Percentiles rank a stretch among this genome's conserved stretches.
Conservation (phyloP, 2,797 vertebrate species). For the Muraenolepis orangiensis region DNA sequence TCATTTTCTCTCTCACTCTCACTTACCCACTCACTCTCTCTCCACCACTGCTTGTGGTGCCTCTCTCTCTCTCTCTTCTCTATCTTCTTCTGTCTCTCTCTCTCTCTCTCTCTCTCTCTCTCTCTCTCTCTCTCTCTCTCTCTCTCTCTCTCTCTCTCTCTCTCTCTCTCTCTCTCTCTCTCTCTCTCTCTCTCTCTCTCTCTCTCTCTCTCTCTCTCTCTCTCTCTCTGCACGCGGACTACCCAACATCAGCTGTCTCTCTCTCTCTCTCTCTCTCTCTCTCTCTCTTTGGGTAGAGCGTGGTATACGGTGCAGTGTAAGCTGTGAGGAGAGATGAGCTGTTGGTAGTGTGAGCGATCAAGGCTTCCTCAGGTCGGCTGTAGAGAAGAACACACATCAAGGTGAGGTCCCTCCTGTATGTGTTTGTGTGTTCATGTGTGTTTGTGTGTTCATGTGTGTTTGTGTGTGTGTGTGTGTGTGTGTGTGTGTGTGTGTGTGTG, state of each 20-base stretch:
- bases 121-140: conserved; percentile 53
- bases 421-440: neutral
- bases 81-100: too few species aligned
- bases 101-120: conserved; percentile 40
- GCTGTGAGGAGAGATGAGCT: conserved; percentile 66
- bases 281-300: conserved; percentile 65
- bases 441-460: neutral
- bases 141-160: conserved; percentile 43
- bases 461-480: neutral
- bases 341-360: conserved; percentile 66
- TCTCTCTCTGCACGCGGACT: conserved; percentile 53
- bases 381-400: neutral
- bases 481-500: neutral
- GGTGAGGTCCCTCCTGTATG: neutral
- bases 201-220: conserved; percentile 42
- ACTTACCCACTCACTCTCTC: neutral
- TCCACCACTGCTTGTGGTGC: neutral
- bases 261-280: conserved; percentile 39
- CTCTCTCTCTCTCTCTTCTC: conserved; percentile 40
- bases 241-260: conserved; percentile 71
- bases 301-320: conserved; percentile 64
- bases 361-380: conserved; percentile 16
- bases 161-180: conserved; percentile 35
- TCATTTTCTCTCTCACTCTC: conserved; percentile 20
- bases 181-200: conserved; percentile 42